A percentile compares a stretch with the other conserved stretches of the same genome.
Evolutionary conservation across 37 sponge, comb jelly and placozoan species (phyloP).

Genomic region (Beroe ovata): DNA sequence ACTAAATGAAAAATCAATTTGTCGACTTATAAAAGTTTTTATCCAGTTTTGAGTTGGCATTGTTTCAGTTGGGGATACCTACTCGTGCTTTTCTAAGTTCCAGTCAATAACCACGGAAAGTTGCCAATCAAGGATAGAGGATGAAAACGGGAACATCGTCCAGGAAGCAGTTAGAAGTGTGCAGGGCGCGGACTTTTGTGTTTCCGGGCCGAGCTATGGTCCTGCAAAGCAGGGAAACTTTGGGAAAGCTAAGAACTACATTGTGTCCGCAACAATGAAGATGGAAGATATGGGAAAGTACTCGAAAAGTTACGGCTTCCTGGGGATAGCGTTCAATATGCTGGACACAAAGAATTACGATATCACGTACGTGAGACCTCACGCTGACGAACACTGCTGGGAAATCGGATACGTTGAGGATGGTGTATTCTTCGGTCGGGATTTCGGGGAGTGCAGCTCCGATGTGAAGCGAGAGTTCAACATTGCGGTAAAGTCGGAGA

Average conservation of each 20-base stretch:
- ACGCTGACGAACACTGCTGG: slow-evolving; percentile 40
- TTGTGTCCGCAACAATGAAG: slow-evolving; percentile 5
- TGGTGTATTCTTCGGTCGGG: slow-evolving; percentile 38
- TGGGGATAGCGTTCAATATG: slow-evolving; percentile 61
- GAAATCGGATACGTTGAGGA: slow-evolving; percentile 51
- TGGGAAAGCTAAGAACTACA: slow-evolving; percentile 28
- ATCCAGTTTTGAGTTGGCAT: too few relatives aligned
- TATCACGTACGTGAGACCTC: slow-evolving; percentile 61
- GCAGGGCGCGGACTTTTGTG: slow-evolving; percentile 24
- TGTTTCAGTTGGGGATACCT: slow-evolving; percentile 52
- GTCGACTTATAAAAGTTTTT: too few relatives aligned
- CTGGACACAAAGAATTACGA: slow-evolving; percentile 47
- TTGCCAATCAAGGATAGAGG: background rate
- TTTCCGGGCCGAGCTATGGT: slow-evolving; percentile 42
- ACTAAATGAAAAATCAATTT: too few relatives aligned
- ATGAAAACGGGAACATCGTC: slow-evolving; percentile 10
- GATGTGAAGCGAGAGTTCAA: background rate
- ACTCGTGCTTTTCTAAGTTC: slow-evolving; percentile 36
- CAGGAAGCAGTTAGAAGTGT: background rate
- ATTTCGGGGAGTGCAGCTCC: background rate
- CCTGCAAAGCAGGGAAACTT: slow-evolving; percentile 53
- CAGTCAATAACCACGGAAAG: slow-evolving; percentile 22
- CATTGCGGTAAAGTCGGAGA: slow-evolving; percentile 28
- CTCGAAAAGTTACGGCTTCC: slow-evolving; percentile 22
- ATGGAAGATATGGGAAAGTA: slow-evolving; percentile 32